A percentile compares a stretch with the other conserved stretches of the same genome.
Conservation (phyloP, 2,888 invertebrate species). For the Parnassius glacialis region DNA sequence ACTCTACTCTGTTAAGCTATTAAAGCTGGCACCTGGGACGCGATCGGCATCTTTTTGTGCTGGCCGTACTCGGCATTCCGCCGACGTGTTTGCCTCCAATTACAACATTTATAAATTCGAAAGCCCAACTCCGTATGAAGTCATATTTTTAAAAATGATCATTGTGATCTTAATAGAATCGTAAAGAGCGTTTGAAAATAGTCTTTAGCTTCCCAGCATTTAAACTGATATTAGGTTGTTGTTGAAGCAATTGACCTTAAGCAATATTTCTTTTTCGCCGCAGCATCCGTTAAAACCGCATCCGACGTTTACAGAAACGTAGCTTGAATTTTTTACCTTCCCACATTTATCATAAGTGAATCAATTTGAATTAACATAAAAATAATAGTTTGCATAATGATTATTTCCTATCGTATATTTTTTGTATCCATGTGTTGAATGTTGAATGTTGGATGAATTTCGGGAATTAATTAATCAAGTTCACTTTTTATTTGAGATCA, state of each 20-base stretch:
- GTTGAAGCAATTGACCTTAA: constrained; percentile 36
- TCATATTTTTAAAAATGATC: constrained; percentile 56
- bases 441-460: constrained; percentile 53
- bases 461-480: constrained; percentile 46
- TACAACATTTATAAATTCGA: constrained; percentile 66
- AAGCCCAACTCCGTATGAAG: constrained; percentile 49
- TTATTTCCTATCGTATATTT: constrained; percentile 46
- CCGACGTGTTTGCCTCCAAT: constrained; percentile 55
- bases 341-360: constrained; percentile 72
- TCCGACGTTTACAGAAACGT: constrained; percentile 64
- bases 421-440: constrained; percentile 50
- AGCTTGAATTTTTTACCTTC: constrained; percentile 58
- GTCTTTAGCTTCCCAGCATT: constrained; percentile 29
- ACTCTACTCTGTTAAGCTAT: constrained; percentile 63
- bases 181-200: constrained; percentile 28
- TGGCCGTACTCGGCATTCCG: constrained; percentile 53
- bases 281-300: constrained; percentile 59
- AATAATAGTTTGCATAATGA: constrained; percentile 69
- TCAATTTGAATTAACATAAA: constrained; percentile 75
- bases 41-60: constrained; percentile 54
- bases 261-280: constrained; percentile 47
- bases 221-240: constrained; percentile 29
- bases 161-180: constrained; percentile 44
- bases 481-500: constrained; percentile 31
- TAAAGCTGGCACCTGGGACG: constrained; percentile 62